Conservation (phyloP, 2,797 vertebrate species). For the Hypotaenidia philippensis region DNA sequence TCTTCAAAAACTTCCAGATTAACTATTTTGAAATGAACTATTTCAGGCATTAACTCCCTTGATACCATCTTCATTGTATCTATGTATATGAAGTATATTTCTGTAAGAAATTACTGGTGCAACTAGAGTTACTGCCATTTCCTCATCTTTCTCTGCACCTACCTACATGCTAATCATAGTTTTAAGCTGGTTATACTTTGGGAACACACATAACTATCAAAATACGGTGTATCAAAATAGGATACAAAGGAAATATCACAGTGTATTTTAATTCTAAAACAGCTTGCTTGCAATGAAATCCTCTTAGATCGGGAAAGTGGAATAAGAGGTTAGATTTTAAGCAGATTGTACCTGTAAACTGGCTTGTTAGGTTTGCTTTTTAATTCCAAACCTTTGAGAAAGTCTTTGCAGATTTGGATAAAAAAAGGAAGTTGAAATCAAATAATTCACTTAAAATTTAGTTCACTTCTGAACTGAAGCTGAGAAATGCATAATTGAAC, state of each 20-base stretch:
- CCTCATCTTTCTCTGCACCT: neutral
- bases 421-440: neutral
- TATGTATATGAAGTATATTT: neutral
- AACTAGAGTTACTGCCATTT: neutral
- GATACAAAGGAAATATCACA: neutral
- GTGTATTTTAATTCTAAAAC: neutral
- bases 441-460: neutral
- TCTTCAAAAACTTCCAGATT: neutral
- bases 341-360: neutral
- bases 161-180: neutral
- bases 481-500: neutral
- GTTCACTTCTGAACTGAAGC: neutral
- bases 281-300: neutral
- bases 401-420: neutral
- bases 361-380: neutral
- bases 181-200: neutral
- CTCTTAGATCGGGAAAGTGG: neutral
- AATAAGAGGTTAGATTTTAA: neutral
- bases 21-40: neutral
- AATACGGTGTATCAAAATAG: neutral
- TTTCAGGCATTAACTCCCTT: neutral
- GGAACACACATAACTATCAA: neutral
- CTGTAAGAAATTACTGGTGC: neutral
- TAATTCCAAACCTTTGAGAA: neutral
- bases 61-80: neutral